These are phyloP conservation scores for Mactra quadrangularis DNA, from an alignment of 1,140 invertebrate genomes.

Conservation along the genomic window DNA sequence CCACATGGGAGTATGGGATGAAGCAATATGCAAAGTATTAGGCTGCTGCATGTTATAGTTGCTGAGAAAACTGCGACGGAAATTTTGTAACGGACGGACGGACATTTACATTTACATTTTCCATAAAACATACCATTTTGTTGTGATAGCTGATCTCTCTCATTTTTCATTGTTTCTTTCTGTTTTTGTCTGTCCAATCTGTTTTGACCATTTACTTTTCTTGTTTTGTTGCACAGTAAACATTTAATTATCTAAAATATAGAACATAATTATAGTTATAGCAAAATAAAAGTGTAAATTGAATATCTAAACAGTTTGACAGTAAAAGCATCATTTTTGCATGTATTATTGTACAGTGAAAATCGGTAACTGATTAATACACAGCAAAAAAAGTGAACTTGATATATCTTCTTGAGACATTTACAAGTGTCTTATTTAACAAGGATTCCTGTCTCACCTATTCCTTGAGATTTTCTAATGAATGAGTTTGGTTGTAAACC, in stretches of 20 bases:
- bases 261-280: background rate
- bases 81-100: too few species aligned
- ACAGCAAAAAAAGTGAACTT: too few species aligned
- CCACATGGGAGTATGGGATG: too few species aligned
- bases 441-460: too few species aligned
- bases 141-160: too few species aligned
- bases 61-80: too few species aligned
- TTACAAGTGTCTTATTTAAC: background rate
- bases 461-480: too few species aligned
- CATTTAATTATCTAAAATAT: constrained; percentile 1
- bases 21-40: too few species aligned
- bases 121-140: too few species aligned
- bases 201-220: background rate
- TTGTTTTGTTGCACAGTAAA: constrained; percentile 21
- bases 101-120: too few species aligned
- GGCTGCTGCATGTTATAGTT: too few species aligned
- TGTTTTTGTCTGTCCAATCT: background rate
- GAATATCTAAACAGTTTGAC: background rate
- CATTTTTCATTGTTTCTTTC: background rate
- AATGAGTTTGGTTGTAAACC: background rate
- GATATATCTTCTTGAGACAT: too few species aligned
- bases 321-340: background rate
- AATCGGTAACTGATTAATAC: background rate
- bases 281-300: background rate
- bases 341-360: background rate